These are phyloP conservation scores for Peribatodes rhomboidaria DNA, from an alignment of 2,888 invertebrate species.

Conservation along the genomic window DNA sequence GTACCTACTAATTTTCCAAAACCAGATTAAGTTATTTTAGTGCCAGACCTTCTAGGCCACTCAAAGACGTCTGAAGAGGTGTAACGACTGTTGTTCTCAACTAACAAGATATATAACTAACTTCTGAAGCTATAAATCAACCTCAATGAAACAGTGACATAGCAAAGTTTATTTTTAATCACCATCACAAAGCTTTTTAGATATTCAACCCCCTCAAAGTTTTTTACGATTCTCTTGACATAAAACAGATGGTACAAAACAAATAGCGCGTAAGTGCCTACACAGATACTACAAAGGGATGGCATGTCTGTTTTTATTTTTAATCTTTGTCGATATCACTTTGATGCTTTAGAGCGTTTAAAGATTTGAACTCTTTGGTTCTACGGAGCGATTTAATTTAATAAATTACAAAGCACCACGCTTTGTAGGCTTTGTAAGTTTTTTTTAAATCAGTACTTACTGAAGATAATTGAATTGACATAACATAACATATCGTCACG, in stretches of 20 bases:
- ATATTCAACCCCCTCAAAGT: slow-evolving; percentile 64
- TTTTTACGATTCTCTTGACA: slow-evolving; percentile 74
- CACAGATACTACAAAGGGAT: slow-evolving; percentile 40
- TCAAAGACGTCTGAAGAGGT: background rate
- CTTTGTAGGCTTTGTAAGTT: too few relatives aligned
- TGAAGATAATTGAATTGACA: too few relatives aligned
- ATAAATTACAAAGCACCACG: background rate
- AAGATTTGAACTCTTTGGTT: slow-evolving; percentile 6
- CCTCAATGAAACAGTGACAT: slow-evolving; percentile 4
- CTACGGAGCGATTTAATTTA: background rate
- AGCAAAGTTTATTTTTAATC: slow-evolving; percentile 50
- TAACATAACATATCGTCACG: too few relatives aligned
- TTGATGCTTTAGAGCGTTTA: slow-evolving; percentile 11
- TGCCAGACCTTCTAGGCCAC: background rate
- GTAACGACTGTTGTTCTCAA: slow-evolving; percentile 14
- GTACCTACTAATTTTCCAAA: background rate
- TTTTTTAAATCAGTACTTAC: too few relatives aligned
- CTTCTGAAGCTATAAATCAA: slow-evolving; percentile 9
- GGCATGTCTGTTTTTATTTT: slow-evolving; percentile 34
- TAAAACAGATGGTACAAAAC: slow-evolving; percentile 74
- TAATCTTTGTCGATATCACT: slow-evolving; percentile 34
- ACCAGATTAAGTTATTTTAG: background rate
- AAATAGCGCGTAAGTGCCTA: slow-evolving; percentile 63
- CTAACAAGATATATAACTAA: slow-evolving; percentile 12
- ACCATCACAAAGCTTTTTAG: slow-evolving; percentile 66